Conservation (phyloP, 2,888 invertebrate species). For the Stenurella melanura region DNA sequence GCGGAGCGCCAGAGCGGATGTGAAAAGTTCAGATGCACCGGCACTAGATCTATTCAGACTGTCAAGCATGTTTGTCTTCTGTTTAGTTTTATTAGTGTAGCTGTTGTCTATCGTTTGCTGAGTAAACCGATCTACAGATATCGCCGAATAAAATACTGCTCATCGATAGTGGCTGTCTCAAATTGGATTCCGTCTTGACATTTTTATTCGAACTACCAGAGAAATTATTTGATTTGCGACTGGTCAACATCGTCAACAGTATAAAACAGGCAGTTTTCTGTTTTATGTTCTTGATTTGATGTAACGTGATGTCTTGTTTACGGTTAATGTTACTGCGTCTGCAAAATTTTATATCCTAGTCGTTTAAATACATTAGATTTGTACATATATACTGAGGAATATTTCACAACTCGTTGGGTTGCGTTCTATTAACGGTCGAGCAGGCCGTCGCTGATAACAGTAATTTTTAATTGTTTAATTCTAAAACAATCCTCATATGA, state of each 20-base stretch:
- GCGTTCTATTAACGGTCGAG: no score
- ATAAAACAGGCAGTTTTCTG: conserved; percentile 36
- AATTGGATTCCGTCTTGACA: conserved; percentile 32
- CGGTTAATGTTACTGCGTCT: conserved; percentile 25
- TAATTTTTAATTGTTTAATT: no score
- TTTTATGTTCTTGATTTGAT: conserved; percentile 38
- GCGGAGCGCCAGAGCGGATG: conserved; percentile 41
- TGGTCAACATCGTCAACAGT: conserved; percentile 43
- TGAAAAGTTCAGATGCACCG: conserved; percentile 48
- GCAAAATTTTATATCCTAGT: conserved; percentile 10
- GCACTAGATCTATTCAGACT: conserved; percentile 42
- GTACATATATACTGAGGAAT: no score
- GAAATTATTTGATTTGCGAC: conserved; percentile 38
- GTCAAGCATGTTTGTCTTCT: conserved; percentile 47
- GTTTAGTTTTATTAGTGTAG: conserved; percentile 48
- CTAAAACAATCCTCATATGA: no score
- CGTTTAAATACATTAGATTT: background rate
- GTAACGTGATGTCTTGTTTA: conserved; percentile 12
- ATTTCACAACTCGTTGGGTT: no score
- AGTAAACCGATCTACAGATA: conserved; percentile 43
- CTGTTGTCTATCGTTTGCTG: conserved; percentile 47
- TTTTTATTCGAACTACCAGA: conserved; percentile 31
- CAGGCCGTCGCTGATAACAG: no score
- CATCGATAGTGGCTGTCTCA: conserved; percentile 18
- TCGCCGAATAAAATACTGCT: conserved; percentile 31